Percentiles rank a stretch among this genome's conserved stretches.
These are phyloP conservation scores for Acrocera orbiculus DNA, from an alignment of 2,888 invertebrate species.

Conservation along the genomic window DNA sequence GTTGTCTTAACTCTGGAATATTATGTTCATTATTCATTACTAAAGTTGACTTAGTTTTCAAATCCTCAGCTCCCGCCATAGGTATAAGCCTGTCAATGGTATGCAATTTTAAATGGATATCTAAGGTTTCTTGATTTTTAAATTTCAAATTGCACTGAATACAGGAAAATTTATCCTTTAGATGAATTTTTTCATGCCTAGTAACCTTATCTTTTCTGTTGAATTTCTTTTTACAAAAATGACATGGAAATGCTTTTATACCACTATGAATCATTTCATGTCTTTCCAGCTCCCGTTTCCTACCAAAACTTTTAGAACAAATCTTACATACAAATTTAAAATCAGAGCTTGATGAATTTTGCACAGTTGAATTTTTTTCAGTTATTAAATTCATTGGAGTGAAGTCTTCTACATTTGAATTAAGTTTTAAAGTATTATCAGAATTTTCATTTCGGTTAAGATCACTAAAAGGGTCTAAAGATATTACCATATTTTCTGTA, in stretches of 20 bases:
- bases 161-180: slow-evolving; percentile 43
- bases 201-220: slow-evolving; percentile 50
- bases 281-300: slow-evolving; percentile 51
- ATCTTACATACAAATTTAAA: slow-evolving; percentile 39
- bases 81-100: slow-evolving; percentile 4
- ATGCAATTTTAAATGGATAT: slow-evolving; percentile 26
- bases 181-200: slow-evolving; percentile 48
- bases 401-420: neutral
- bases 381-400: neutral
- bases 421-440: neutral
- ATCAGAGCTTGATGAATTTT: neutral
- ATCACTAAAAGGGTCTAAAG: slow-evolving; percentile 18
- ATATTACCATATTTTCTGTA: slow-evolving; percentile 15
- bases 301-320: slow-evolving; percentile 47
- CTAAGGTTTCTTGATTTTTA: slow-evolving; percentile 21
- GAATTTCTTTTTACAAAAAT: slow-evolving; percentile 47
- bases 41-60: too few relatives aligned
- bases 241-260: slow-evolving; percentile 48
- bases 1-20: too few relatives aligned
- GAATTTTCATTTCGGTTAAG: slow-evolving; percentile 8
- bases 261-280: slow-evolving; percentile 50
- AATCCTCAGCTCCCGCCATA: neutral
- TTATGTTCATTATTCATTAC: too few relatives aligned
- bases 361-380: neutral
- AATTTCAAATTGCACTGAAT: slow-evolving; percentile 35